These are phyloP conservation scores for Diplogasteroides magnus DNA, from an alignment of 1,140 invertebrate genomes.

Conservation along the genomic window DNA sequence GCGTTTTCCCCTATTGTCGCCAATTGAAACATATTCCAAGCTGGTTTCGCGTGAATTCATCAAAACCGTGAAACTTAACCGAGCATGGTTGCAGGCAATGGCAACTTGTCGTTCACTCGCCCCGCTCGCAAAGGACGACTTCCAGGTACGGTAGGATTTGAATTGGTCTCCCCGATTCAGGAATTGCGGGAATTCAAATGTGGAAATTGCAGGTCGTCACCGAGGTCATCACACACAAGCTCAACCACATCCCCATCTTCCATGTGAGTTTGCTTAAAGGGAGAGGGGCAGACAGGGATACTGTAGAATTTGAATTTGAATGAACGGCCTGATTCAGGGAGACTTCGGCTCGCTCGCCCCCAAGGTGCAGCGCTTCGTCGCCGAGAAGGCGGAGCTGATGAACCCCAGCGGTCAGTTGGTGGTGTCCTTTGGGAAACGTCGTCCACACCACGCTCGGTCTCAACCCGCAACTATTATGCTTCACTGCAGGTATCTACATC, in stretches of 20 bases:
- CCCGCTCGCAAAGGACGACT: neutral
- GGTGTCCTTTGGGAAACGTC: too few relatives aligned
- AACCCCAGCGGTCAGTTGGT: conserved; percentile 39
- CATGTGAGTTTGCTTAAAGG: conserved; percentile 13
- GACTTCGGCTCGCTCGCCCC: conserved; percentile 53
- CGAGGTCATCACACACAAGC: conserved; percentile 47
- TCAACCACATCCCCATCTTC: conserved; percentile 46
- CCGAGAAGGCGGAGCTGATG: conserved; percentile 55
- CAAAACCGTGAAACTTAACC: too few relatives aligned
- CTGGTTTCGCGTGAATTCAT: too few relatives aligned
- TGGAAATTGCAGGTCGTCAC: conserved; percentile 54
- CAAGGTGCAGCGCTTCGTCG: conserved; percentile 55
- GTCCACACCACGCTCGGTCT: too few relatives aligned
- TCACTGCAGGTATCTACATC: conserved; percentile 50
- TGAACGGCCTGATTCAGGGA: conserved; percentile 32
- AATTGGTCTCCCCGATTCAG: neutral
- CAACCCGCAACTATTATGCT: too few relatives aligned
- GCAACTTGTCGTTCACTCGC: neutral
- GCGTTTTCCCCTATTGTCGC: too few relatives aligned
- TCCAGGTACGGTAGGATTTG: neutral
- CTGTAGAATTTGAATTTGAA: conserved; percentile 1
- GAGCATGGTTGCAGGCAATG: too few relatives aligned
- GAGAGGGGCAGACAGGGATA: neutral
- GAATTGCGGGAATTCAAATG: too few relatives aligned
- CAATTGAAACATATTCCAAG: too few relatives aligned